Evolutionary conservation across 2,888 invertebrate genomes (phyloP).

Genomic region (Campaea margaritaria): DNA sequence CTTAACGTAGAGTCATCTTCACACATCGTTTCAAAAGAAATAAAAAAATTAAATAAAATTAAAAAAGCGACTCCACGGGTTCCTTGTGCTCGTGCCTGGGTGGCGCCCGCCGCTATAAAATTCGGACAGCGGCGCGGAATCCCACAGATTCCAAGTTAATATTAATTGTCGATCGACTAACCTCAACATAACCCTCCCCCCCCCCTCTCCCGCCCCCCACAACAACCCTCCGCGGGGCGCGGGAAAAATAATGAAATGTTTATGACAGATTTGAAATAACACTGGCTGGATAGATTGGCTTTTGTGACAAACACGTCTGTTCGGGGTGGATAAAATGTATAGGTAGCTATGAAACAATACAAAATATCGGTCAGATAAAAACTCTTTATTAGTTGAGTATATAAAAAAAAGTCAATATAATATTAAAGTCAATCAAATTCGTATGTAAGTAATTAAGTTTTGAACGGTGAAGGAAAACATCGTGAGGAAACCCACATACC

Average conservation of each 20-base stretch:
- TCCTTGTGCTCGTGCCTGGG: constrained; percentile 69
- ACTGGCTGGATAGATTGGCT: neutral
- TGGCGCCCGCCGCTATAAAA: constrained; percentile 85
- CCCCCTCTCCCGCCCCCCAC: constrained; percentile 2
- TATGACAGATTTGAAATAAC: constrained; percentile 28
- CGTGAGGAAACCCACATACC: no score
- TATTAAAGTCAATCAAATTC: no score
- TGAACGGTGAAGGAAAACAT: no score
- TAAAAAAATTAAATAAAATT: no score
- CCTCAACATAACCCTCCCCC: constrained; percentile 56
- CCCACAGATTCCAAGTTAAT: constrained; percentile 84
- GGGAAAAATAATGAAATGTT: constrained; percentile 26
- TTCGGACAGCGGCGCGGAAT: constrained; percentile 84
- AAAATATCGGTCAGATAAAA: no score
- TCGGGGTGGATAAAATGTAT: neutral
- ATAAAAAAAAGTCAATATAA: no score
- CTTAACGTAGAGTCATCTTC: no score
- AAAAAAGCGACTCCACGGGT: constrained; percentile 50
- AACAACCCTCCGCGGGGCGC: constrained; percentile 1
- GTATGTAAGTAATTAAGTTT: no score
- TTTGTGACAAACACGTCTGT: neutral
- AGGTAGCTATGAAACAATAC: no score
- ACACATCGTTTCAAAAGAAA: no score
- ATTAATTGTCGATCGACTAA: constrained; percentile 84
- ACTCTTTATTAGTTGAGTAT: no score